Conservation (phyloP, 2,888 invertebrate genomes). For the Podabrus alpinus region DNA sequence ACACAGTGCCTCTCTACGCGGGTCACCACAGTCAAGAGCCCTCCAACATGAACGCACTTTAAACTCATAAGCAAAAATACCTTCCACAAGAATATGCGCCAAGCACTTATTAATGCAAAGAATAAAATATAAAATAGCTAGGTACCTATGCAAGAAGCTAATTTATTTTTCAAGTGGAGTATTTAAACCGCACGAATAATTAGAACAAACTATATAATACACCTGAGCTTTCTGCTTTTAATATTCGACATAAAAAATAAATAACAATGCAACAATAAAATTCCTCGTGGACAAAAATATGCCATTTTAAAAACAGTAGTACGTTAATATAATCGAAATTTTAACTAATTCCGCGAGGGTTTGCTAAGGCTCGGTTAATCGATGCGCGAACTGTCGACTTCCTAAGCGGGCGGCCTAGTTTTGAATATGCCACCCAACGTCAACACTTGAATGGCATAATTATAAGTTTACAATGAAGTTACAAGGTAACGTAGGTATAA, state of each 20-base stretch:
- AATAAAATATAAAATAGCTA: constrained; percentile 31
- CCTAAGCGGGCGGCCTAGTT: not conserved
- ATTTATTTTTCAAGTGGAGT: constrained; percentile 19
- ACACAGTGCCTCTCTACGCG: constrained; percentile 41
- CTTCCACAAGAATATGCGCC: constrained; percentile 29
- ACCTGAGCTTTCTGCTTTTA: not conserved
- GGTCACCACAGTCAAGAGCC: constrained; percentile 42
- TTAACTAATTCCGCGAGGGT: no score
- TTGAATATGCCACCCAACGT: not conserved
- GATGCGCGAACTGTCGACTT: not conserved
- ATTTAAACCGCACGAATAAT: constrained; percentile 22
- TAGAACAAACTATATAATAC: constrained; percentile 16
- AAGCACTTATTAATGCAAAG: constrained; percentile 27
- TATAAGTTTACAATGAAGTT: no score
- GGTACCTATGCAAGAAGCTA: constrained; percentile 22
- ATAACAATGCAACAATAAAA: not conserved
- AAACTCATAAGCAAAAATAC: constrained; percentile 44
- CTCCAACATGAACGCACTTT: constrained; percentile 43
- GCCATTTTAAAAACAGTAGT: no score
- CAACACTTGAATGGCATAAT: no score
- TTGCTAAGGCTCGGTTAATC: not conserved
- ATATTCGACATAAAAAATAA: not conserved
- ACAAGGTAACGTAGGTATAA: not conserved
- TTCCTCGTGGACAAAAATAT: no score
- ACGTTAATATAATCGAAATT: no score